Evolutionary conservation across 92 coral and sea anemone species (phyloP), one percentile per base, ranked within the genome.

Genomic region (Montipora capitata): DNA sequence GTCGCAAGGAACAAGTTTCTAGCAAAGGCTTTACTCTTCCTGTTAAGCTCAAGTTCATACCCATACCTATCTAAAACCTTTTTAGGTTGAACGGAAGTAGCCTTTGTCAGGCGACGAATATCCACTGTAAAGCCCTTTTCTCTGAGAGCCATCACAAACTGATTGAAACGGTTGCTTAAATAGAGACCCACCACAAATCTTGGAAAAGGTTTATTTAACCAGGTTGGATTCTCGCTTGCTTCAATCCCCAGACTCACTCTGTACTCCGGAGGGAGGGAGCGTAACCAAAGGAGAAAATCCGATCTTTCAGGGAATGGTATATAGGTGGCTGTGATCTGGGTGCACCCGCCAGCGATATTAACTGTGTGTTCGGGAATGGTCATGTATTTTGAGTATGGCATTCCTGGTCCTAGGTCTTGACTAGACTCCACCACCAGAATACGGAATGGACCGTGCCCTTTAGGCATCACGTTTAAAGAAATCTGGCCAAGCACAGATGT

Each of bases 81-180:
- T n/a, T 3, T n/a, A 11, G 82, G 77, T 77, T 39, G 17, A 11
- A 86, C 64, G 4, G 85, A 78, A 40, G 76, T 68, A 6, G 78
- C 78, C 14, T 43, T 77, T 8, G 83, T 86, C 78, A 40, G 65
- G 42, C n/a, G 54, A 5, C 63, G 85, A 1, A 78, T 39, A 78
- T 54, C 74, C 6, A 86, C 90, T 52, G 65, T 81, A 61, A 86
- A 86, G 35, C 57, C 78, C 41, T n/a, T 38, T 57, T 8, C 20
- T 18, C 20, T 56, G 38, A 86, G 90, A 18, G 73, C 44, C 43
- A 13, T 54, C 44, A 86, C 85, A 68, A 86, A 78, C 59, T 86
- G 85, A 65, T 52, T 86, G 69, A 86, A 77, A 13, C 90, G 90
- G 90, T 86, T 40, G 85, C 90, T 86, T 57, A 86, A 54, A 56